Base-by-base conservation (phyloP, 2,113 vertebrate genomes). In the Syngnathus scovelli region DNA sequence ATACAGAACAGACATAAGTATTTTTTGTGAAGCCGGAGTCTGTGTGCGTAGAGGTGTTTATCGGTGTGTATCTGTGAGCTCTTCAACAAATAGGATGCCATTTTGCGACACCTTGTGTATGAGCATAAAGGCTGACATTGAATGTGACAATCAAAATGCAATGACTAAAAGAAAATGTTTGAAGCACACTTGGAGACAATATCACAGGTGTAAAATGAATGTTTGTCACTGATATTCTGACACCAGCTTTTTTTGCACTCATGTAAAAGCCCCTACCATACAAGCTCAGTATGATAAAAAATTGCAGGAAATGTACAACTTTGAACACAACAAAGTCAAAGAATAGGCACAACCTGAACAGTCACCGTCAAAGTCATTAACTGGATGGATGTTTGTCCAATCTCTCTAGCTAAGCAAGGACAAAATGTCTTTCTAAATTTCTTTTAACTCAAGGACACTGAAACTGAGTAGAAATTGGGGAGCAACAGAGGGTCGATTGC, bases 181-280 rank as follows among this genome's bases (percentile, higher is more conserved):
- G 59, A 78, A 69, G 70, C 74, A 67, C 80, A 83, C 78, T 86
- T 33, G 84, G 81, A 86, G 78, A 83, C 71, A 75, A 78, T 83
- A 75, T 83, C 86, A 89, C 87, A 89, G 66, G 69, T 76, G 73
- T 79, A 78, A 89, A 91, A 88, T 89, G 85, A 82, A 61, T 71
- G 69, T 86, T 87, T 82, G 81, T 76, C 77, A 65, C 39, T 10
- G 64, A 79, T 77, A 70, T 68, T 44, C 43, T 61, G 62, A 72
- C 33, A 55, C 58, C 41, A 60, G 27, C 52, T 18, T 56, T 6
- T 2, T 60, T 10, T 39, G 13, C 36, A 59, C 58, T 44, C 46
- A 12, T 44, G 62, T 51, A 55, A 41, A 72, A 46, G 44, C 61
- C n/a, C 21, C 33, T 36, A 41, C 71, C 67, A 70, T 18, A 61